A percentile compares a stretch with the other conserved stretches of the same genome.
These are phyloP conservation scores for Diadophis punctatus DNA, from an alignment of 2,113 vertebrate genomes.

Conservation along the genomic window DNA sequence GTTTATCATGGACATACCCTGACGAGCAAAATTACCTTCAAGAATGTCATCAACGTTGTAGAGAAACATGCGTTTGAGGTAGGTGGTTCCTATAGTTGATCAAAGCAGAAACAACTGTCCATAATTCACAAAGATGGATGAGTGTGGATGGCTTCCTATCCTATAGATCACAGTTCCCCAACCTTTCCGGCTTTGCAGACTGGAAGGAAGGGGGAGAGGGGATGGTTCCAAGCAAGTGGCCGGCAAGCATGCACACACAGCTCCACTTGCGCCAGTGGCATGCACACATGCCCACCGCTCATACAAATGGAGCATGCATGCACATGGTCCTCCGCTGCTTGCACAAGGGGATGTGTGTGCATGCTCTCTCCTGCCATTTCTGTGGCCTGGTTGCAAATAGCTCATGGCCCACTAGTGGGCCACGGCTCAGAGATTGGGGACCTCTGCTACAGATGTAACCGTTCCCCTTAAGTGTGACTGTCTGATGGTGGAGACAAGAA, in stretches of 20 bases:
- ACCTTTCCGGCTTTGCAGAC: neutral
- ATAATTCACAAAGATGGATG: neutral
- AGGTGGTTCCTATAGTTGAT: slow-evolving; percentile 26
- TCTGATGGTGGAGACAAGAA: neutral
- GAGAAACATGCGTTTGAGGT: slow-evolving; percentile 83
- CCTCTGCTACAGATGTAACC: neutral
- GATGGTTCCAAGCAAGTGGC: no score
- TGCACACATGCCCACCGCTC: no score
- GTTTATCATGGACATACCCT: slow-evolving; percentile 86
- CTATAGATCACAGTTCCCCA: neutral
- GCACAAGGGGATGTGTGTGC: no score
- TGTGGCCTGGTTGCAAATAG: no score
- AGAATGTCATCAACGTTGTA: slow-evolving; percentile 76
- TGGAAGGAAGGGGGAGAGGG: neutral
- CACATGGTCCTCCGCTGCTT: no score
- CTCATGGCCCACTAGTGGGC: no score
- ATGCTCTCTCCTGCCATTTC: no score
- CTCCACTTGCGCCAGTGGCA: neutral
- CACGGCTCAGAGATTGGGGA: no score
- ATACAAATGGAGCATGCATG: no score
- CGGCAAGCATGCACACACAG: neutral
- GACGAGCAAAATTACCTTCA: slow-evolving; percentile 82
- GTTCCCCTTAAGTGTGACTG: neutral
- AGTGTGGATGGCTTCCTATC: neutral
- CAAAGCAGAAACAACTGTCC: neutral